Evolutionary conservation across 2,888 invertebrate species (phyloP), one percentile per base, ranked within the genome.

Genomic region (Morinoia aosen): DNA sequence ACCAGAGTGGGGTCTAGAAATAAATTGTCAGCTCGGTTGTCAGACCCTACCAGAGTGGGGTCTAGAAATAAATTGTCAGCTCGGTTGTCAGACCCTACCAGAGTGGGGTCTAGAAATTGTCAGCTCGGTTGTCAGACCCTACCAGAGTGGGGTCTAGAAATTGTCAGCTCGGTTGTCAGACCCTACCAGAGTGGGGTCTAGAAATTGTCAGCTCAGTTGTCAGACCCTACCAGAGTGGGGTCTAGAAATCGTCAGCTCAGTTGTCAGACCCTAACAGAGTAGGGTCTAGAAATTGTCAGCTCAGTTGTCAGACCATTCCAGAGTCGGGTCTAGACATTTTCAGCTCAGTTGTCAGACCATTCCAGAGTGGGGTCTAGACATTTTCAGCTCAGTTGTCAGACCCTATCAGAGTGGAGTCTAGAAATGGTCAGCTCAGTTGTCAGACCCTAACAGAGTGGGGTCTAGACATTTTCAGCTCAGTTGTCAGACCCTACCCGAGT

Each of bases 151-250:
- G 48, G 90, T 90, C 90, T 40, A 90, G 40, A 10, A 88, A 40
- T 90, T 4, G 48, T 90, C 90, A 90, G 40, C 14, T 90, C 39
- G 11, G 48, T 12, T 39, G 39, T 90, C 90, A 39, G 90, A 90
- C 90, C 90, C 90, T 40, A 90, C 12, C 12, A 90, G 90, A 1
- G n/a, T 90, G 90, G 90, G 40, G 90, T 90, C 90, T 90, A 90
- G 90, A 7, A 90, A 40, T 90, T 14, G 40, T 90, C 90, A 90
- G 39, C 14, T 90, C 39, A 39, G 48, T 96, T 96, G 88, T 96
- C 95, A 95, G 96, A 96, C 96, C 96, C 96, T 95, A 96, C 96
- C 96, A 96, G 96, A 95, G 96, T 96, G 95, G 96, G 96, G 95
- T 96, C 96, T 96, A 96, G 76, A 25, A 76, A 76, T 76, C 3